Conservation (phyloP, 2,888 invertebrate genomes). For the Epinotia demarniana region DNA sequence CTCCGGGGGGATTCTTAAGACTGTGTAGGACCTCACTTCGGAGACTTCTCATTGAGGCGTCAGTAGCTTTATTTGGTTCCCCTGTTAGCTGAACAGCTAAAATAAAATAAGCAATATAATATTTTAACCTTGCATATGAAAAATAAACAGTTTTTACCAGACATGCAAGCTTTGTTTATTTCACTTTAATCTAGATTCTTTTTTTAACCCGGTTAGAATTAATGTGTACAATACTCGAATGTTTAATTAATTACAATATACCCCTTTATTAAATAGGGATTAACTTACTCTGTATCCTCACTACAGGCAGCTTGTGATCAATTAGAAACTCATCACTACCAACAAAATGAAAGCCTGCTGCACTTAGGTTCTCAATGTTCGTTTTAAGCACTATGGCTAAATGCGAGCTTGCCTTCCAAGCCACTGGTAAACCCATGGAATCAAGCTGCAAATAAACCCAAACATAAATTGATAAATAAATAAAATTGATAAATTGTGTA, state of each 20-base stretch:
- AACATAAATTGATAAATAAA: too few species aligned
- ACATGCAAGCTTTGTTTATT: neutral
- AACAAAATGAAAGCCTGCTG: conserved; percentile 89
- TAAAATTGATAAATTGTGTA: too few species aligned
- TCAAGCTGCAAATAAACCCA: conserved; percentile 86
- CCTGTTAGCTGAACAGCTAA: conserved; percentile 77
- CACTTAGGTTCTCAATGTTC: conserved; percentile 90
- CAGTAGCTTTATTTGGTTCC: conserved; percentile 77
- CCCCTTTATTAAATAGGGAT: conserved; percentile 4
- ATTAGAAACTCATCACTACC: conserved; percentile 88
- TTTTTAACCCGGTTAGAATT: too few species aligned
- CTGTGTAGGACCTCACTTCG: conserved; percentile 73
- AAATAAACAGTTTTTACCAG: neutral
- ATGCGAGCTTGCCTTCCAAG: conserved; percentile 91
- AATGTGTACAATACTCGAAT: too few species aligned
- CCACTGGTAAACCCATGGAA: conserved; percentile 90
- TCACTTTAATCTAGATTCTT: neutral
- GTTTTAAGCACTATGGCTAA: conserved; percentile 91
- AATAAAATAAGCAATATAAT: conserved; percentile 43
- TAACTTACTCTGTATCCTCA: conserved; percentile 91
- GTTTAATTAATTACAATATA: too few species aligned
- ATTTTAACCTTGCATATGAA: neutral
- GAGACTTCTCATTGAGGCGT: conserved; percentile 77
- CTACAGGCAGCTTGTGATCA: conserved; percentile 90
- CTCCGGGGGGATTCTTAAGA: conserved; percentile 60